Conservation (phyloP, 2,888 invertebrate genomes). For the Andrena haemorrhoa region DNA sequence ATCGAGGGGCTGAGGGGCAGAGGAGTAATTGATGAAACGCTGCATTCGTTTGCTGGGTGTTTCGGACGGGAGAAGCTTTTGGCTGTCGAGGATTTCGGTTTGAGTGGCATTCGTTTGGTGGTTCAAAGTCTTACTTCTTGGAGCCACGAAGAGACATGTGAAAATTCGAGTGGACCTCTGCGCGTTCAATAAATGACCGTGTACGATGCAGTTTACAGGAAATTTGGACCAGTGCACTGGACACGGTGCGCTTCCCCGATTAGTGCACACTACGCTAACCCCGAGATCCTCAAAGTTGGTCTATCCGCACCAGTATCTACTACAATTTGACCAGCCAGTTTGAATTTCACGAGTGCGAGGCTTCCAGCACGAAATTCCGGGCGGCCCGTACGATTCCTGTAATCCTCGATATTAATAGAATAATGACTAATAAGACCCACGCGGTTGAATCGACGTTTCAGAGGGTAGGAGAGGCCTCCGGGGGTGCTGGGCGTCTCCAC, state of each 20-base stretch:
- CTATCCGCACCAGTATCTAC: too few relatives aligned
- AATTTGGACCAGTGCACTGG: too few relatives aligned
- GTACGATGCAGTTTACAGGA: too few relatives aligned
- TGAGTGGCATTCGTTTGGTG: background rate
- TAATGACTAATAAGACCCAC: conserved; percentile 4
- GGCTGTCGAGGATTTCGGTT: background rate
- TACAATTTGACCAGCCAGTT: too few relatives aligned
- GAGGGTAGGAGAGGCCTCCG: background rate
- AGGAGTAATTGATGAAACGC: conserved; percentile 24
- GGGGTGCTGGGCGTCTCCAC: background rate
- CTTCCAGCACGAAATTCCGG: too few relatives aligned
- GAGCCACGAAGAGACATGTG: background rate
- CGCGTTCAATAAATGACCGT: too few relatives aligned
- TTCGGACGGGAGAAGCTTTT: background rate
- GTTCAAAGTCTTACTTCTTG: background rate
- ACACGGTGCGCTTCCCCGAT: too few relatives aligned
- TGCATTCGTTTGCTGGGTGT: background rate
- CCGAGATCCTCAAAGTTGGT: too few relatives aligned
- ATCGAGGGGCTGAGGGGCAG: background rate
- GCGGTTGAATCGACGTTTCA: background rate
- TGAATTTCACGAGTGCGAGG: too few relatives aligned
- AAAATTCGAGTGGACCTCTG: background rate
- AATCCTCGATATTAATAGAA: background rate
- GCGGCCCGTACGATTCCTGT: background rate
- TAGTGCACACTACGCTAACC: too few relatives aligned